These are phyloP conservation scores for Engystomops pustulosus DNA, from an alignment of 2,113 vertebrate genomes.

Conservation along the genomic window DNA sequence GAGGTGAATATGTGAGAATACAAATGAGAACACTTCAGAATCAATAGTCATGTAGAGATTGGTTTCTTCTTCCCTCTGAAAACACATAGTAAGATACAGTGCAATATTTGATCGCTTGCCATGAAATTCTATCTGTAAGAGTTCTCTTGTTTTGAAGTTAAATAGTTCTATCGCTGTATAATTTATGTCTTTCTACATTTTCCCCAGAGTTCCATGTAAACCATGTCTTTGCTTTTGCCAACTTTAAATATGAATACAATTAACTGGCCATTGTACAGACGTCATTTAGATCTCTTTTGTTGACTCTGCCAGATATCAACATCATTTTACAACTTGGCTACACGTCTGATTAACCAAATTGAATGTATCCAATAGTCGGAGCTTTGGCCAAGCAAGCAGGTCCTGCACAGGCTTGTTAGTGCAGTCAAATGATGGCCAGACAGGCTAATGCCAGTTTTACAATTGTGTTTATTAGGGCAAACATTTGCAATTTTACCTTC, in stretches of 20 bases:
- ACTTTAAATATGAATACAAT: neutral
- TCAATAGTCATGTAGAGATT: neutral
- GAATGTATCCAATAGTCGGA: neutral
- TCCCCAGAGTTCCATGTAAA: no score
- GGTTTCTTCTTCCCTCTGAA: neutral
- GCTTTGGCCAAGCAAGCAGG: neutral
- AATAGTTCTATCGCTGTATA: neutral
- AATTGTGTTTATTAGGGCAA: neutral
- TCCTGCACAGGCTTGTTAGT: neutral
- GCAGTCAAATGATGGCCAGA: slow-evolving; percentile 3
- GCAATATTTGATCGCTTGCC: neutral
- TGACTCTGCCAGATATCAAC: neutral
- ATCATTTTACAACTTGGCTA: neutral
- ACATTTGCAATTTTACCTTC: neutral
- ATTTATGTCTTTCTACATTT: neutral
- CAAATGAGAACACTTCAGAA: slow-evolving; percentile 22
- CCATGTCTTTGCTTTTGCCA: neutral
- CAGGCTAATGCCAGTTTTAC: neutral
- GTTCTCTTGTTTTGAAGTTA: neutral
- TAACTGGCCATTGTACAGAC: neutral
- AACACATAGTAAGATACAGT: neutral
- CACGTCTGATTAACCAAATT: neutral
- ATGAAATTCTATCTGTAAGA: neutral
- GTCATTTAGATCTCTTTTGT: neutral
- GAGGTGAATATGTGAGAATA: slow-evolving; percentile 18